These are phyloP conservation scores for Liasis olivaceus DNA, from an alignment of 2,797 vertebrate genomes.

Conservation along the genomic window DNA sequence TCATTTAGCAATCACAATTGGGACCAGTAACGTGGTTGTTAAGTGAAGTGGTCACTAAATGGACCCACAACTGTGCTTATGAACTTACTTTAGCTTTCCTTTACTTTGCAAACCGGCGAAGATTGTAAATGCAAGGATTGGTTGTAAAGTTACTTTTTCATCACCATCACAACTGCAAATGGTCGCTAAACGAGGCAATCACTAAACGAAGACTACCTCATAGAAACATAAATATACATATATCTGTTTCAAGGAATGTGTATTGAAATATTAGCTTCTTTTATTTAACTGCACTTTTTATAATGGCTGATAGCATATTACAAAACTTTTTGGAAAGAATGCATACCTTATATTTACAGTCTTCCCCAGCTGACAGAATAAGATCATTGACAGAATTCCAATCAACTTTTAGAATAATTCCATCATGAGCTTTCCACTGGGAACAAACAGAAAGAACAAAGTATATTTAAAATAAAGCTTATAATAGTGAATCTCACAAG, in stretches of 20 bases:
- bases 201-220: neutral
- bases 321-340: rapidly evolving
- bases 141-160: too few species aligned
- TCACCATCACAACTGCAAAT: neutral
- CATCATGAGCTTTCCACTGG: constrained; percentile 97
- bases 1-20: neutral
- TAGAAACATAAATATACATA: neutral
- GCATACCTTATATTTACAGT: constrained; percentile 95
- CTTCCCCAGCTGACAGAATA: constrained; percentile 93
- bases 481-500: neutral
- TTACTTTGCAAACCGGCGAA: too few species aligned
- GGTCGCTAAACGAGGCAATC: neutral
- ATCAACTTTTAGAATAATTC: constrained; percentile 91
- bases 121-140: neutral
- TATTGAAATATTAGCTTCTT: neutral
- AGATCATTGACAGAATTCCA: constrained; percentile 96
- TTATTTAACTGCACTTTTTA: neutral
- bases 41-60: neutral
- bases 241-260: neutral
- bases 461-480: neutral
- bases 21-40: neutral
- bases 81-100: too few species aligned
- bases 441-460: constrained; percentile 35
- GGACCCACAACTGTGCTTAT: too few species aligned
- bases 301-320: neutral